Base-by-base conservation (phyloP, 1,140 invertebrate species). In the Aphelinus atriplicis region DNA sequence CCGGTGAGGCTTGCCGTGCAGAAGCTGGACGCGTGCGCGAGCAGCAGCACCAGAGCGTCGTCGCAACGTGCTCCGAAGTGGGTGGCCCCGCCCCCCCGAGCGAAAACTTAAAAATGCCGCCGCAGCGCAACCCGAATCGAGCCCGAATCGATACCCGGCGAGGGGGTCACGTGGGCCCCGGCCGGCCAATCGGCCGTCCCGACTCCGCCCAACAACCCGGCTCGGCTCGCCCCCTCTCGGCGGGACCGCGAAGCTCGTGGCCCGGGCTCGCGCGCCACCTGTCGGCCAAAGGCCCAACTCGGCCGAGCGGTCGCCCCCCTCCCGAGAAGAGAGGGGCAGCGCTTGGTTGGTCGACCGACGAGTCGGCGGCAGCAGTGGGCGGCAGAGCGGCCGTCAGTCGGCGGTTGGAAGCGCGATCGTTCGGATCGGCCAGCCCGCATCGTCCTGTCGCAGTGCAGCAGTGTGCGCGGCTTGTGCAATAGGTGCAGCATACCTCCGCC, bases 51-150 rank as follows among this genome's bases (percentile, higher is more conserved):
- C 1, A 3, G 9, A 7, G 3, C 9, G 10, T n/a, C 56, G 77
- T 66, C 81, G 81, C 84, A 85, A 82, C 87, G 85, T 86, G 86
- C 86, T 89, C 77, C 56, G 79, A 81, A 80, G 73, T 80, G 76
- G 71, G 77, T 78, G 65, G 79, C 81, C 80, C 83, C 83, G 82
- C 85, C 80, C 79, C 80, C 61, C 63, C 69, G 60, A 73, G 79
- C 82, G 84, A 86, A 88, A 92, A 92, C 90, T 93, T 92, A 93
- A 92, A 93, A 93, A 92, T 92, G 91, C 92, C 92, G 92, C 91
- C 91, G 91, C 91, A 89, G 88, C 88, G 89, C 89, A 80, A 89
- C 26, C 26, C 26, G 26, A 26, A 26, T 26, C 26, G 26, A 26
- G 26, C 90, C 90, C 90, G 91, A 93, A 93, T 92, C 91, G 90